These are phyloP conservation scores for Athalia rosae DNA, from an alignment of 2,888 invertebrate genomes.

Conservation along the genomic window DNA sequence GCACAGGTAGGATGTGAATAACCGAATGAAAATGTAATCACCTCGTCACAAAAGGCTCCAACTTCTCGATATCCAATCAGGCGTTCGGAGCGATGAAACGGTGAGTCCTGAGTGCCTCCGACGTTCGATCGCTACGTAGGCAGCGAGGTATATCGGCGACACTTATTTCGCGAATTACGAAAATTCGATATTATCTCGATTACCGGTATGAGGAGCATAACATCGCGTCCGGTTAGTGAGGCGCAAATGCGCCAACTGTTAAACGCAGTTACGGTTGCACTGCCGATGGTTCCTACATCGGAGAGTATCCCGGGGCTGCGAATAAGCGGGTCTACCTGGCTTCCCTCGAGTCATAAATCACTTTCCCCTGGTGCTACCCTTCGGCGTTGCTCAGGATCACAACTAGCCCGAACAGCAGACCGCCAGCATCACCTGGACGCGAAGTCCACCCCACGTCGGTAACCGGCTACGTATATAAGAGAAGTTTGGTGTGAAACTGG, in stretches of 20 bases:
- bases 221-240: slow-evolving; percentile 44
- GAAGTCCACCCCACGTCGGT: slow-evolving; percentile 5
- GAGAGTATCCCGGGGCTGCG: slow-evolving; percentile 55
- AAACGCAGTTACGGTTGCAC: slow-evolving; percentile 45
- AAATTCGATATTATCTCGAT: too few species aligned
- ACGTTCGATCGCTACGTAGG: neutral
- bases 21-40: too few species aligned
- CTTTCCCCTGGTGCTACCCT: slow-evolving; percentile 68
- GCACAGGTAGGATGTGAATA: too few species aligned
- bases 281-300: slow-evolving; percentile 31
- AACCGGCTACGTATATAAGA: neutral
- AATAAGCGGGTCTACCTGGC: slow-evolving; percentile 55
- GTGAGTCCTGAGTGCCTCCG: too few species aligned
- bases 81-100: too few species aligned
- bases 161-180: neutral
- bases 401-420: slow-evolving; percentile 64
- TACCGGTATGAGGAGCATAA: too few species aligned
- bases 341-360: slow-evolving; percentile 70
- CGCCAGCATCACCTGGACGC: slow-evolving; percentile 69
- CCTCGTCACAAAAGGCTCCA: too few species aligned
- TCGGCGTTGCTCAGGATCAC: slow-evolving; percentile 62
- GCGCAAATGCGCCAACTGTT: slow-evolving; percentile 51
- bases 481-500: neutral
- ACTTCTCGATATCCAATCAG: too few species aligned
- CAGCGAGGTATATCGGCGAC: neutral